A percentile compares a stretch with the other conserved stretches of the same genome.
These are phyloP conservation scores for Drosophila subpulchrella DNA, from an alignment of 1,140 invertebrate species.

Conservation along the genomic window DNA sequence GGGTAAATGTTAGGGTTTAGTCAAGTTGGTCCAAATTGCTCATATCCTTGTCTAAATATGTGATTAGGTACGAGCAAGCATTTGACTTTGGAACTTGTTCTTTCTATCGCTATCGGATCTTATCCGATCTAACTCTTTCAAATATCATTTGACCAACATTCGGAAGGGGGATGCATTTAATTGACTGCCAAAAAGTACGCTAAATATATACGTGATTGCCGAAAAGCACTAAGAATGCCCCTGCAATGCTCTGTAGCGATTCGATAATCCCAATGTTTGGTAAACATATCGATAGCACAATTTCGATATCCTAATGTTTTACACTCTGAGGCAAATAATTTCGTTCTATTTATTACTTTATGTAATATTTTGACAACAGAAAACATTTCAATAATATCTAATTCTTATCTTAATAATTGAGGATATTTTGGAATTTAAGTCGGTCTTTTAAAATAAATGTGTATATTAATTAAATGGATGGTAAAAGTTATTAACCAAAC, in stretches of 20 bases:
- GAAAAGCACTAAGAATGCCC: conserved; percentile 25
- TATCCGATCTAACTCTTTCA: conserved; percentile 13
- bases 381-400: conserved; percentile 1
- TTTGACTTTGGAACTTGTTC: conserved; percentile 44
- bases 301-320: background rate
- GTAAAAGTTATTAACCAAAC: background rate
- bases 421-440: background rate
- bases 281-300: background rate
- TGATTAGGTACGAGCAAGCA: conserved; percentile 48
- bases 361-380: background rate
- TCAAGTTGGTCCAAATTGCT: conserved; percentile 74
- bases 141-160: conserved; percentile 29
- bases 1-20: conserved; percentile 7
- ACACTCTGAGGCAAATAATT: background rate
- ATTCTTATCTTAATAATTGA: background rate
- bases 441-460: background rate
- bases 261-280: background rate
- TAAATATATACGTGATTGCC: conserved; percentile 28
- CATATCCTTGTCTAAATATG: conserved; percentile 50
- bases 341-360: background rate
- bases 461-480: background rate
- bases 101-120: conserved; percentile 16
- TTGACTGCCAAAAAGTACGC: conserved; percentile 59
- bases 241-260: conserved; percentile 18
- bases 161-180: conserved; percentile 46